These are phyloP conservation scores for Encarsia formosa DNA, from an alignment of 2,888 invertebrate genomes.

Conservation along the genomic window DNA sequence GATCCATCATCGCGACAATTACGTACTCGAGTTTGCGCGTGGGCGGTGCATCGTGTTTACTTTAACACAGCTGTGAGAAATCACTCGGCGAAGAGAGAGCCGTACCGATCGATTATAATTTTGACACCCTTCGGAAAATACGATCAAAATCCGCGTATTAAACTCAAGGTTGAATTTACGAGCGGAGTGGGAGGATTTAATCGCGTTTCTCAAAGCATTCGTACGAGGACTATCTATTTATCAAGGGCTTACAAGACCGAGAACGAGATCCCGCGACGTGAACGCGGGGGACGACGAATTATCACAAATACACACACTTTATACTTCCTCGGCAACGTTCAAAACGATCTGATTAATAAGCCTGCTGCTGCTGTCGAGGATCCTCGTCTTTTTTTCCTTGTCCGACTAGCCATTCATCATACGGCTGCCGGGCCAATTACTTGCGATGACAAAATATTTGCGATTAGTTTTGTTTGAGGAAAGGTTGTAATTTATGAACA, in stretches of 20 bases:
- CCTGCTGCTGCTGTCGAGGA: no score
- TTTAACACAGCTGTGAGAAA: constrained; percentile 19
- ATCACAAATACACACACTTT: no score
- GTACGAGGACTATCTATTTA: constrained; percentile 10
- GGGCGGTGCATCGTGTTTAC: constrained; percentile 32
- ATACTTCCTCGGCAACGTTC: no score
- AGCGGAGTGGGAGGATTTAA: no score
- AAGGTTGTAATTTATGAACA: no score
- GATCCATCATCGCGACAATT: constrained; percentile 46
- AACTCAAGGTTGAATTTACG: no score
- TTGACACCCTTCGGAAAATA: no score
- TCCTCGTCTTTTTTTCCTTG: no score
- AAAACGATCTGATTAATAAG: constrained; percentile 5
- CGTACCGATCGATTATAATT: no score
- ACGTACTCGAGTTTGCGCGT: constrained; percentile 31
- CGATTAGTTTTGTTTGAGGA: no score
- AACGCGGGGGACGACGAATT: neutral
- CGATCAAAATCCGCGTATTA: no score
- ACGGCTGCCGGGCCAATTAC: neutral
- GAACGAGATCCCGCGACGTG: constrained; percentile 1
- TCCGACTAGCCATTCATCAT: neutral
- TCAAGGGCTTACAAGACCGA: constrained; percentile 18
- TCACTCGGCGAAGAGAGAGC: no score
- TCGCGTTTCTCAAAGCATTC: constrained; percentile 16
- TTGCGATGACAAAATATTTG: neutral